Base-by-base conservation (phyloP, 2,797 vertebrate genomes). In the Chrosomus eos region DNA sequence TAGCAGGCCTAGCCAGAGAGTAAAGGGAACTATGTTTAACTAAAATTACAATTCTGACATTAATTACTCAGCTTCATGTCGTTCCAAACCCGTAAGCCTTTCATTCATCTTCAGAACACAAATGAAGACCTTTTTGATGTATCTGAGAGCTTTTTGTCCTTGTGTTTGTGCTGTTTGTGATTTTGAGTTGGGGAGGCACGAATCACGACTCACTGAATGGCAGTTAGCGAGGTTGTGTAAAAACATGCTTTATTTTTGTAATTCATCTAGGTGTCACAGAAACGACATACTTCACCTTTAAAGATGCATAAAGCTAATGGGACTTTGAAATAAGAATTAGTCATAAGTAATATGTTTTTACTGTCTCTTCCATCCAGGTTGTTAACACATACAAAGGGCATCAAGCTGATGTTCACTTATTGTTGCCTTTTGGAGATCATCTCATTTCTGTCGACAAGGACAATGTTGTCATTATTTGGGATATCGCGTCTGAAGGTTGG, bases 341-440 rank as follows among this genome's bases (percentile, higher is more conserved):
- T 18, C 1, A 21, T 40, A 31, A 13, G 5, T 45, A 62, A 78
- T 60, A 10, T 5, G 18, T 48, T 74, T 60, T 33, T 16, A n/a
- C 7, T 60, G 11, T 40, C 36, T 77, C 70, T 45, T 78, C 76
- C 86, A 90, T 93, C 0, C 90, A 99, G 98, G 94, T 98, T 67
- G 96, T 98, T 87, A 95, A 96, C 92, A 93, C 92, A 23, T 99
- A 97, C 91, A 90, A 90, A n/a, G 97, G 97, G 83, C 98, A 99
- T 89, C 93, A 91, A 81, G 95, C 96, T 85, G 96, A 95, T 85
- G 96, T 99, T 87, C 96, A 92, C 45, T 93, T 98, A 84, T 91
- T 99, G 13, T 95, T 97, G 84, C 96, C 97, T n/a, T 96, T 99
- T 90, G 98, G 98, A 3, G 97, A 99, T 91, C 97, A 99, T 66